Percentiles rank a stretch among this genome's conserved stretches.
These are phyloP conservation scores for Channallabes apus DNA, from an alignment of 2,797 vertebrate genomes.

Conservation along the genomic window DNA sequence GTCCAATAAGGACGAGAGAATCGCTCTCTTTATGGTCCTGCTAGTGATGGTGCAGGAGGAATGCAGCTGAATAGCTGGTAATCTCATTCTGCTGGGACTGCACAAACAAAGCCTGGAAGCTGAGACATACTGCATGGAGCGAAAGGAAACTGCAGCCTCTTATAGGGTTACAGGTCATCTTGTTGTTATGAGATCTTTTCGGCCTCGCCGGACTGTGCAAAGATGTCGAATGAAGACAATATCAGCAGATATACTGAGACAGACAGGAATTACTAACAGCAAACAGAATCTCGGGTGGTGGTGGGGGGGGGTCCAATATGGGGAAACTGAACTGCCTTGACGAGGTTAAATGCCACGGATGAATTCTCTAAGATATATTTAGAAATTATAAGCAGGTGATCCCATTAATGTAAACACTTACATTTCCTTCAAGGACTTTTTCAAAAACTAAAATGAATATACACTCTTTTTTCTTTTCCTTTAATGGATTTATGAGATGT, in stretches of 20 bases:
- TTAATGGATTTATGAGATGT: neutral
- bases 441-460: neutral
- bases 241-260: neutral
- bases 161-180: conserved; percentile 13
- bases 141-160: conserved; percentile 5
- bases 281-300: conserved; percentile 14
- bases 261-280: neutral
- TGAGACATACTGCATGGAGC: neutral
- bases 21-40: conserved; percentile 31
- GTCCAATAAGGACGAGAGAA: conserved; percentile 45
- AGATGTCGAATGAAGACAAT: conserved; percentile 4
- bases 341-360: neutral
- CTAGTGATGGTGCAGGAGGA: conserved; percentile 30
- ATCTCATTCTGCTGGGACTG: conserved; percentile 25
- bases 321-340: neutral
- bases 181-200: conserved; percentile 28
- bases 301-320: too few species aligned
- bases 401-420: neutral
- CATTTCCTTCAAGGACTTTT: neutral
- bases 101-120: conserved; percentile 33
- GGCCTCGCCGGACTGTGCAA: conserved; percentile 25
- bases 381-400: neutral
- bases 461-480: neutral
- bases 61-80: conserved; percentile 29
- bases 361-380: neutral